Evolutionary conservation across 2,113 vertebrate species (phyloP).

Genomic region (Ciconia maguari): DNA sequence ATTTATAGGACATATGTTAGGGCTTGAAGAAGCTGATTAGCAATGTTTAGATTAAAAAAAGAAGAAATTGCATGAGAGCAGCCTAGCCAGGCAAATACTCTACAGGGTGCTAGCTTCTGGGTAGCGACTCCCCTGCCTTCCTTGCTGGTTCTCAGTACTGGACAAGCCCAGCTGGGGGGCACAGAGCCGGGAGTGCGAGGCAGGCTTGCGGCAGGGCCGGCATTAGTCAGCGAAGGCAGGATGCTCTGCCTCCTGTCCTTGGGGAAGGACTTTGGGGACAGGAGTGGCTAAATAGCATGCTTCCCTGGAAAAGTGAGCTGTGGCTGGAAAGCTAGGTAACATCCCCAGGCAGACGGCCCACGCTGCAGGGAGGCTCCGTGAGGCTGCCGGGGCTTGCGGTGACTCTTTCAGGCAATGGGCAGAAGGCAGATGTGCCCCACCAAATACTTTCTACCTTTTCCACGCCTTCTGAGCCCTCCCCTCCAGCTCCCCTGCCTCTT

Average conservation of each 20-base stretch:
- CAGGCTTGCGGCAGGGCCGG: not conserved
- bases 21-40: constrained; percentile 50
- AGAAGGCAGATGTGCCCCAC: not conserved
- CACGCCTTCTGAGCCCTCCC: not conserved
- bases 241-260: not conserved
- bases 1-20: constrained; percentile 59
- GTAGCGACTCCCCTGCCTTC: not conserved
- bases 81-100: not conserved
- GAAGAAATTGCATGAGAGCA: not conserved
- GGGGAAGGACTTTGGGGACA: not conserved
- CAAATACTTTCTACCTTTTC: not conserved
- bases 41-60: constrained; percentile 22
- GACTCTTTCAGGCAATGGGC: not conserved
- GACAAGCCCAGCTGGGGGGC: not conserved
- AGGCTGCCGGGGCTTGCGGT: not conserved
- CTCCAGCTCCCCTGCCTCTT: rapidly evolving
- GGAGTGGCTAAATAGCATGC: not conserved
- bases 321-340: not conserved
- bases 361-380: not conserved
- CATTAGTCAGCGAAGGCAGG: not conserved
- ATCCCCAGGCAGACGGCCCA: not conserved
- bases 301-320: not conserved
- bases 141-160: not conserved
- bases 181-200: not conserved
- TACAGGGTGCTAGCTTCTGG: not conserved